These are phyloP conservation scores for Apoda limacodes DNA, from an alignment of 2,888 invertebrate species.

Conservation along the genomic window DNA sequence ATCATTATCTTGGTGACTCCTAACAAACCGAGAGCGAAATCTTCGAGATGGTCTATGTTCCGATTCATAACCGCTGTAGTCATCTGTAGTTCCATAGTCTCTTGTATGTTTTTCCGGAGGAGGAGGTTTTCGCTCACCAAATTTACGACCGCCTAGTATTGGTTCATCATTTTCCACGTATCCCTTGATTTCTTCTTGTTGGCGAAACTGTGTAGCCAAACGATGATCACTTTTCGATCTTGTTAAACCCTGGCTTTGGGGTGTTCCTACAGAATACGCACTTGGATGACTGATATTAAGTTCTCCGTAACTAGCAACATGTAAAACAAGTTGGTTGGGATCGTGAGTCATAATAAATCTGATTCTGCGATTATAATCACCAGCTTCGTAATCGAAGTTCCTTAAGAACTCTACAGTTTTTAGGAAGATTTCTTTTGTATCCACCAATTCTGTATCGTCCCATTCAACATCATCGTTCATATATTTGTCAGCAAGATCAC, in stretches of 20 bases:
- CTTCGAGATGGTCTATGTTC: constrained; percentile 73
- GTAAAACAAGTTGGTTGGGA: constrained; percentile 89
- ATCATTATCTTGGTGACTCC: constrained; percentile 78
- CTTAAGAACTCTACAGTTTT: constrained; percentile 96
- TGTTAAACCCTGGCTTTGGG: constrained; percentile 82
- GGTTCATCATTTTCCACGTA: constrained; percentile 77
- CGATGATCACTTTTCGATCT: constrained; percentile 95
- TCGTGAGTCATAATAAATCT: constrained; percentile 91
- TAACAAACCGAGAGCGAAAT: constrained; percentile 78
- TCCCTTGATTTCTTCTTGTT: constrained; percentile 80
- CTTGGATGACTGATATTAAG: constrained; percentile 81
- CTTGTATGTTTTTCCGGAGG: constrained; percentile 64
- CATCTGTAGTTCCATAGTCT: constrained; percentile 72
- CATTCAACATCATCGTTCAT: constrained; percentile 91
- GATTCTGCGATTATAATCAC: constrained; percentile 87
- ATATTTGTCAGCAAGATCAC: constrained; percentile 95
- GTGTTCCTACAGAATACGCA: constrained; percentile 70
- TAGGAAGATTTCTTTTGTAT: constrained; percentile 95
- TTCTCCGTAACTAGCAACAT: constrained; percentile 91
- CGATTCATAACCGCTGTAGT: constrained; percentile 79
- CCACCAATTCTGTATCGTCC: constrained; percentile 93
- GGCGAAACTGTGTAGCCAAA: constrained; percentile 87
- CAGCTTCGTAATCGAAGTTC: constrained; percentile 94
- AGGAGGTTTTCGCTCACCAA: constrained; percentile 77
- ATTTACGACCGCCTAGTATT: constrained; percentile 79